Evolutionary conservation across 2,797 vertebrate species (phyloP).

Genomic region (Crenichthys baileyi): DNA sequence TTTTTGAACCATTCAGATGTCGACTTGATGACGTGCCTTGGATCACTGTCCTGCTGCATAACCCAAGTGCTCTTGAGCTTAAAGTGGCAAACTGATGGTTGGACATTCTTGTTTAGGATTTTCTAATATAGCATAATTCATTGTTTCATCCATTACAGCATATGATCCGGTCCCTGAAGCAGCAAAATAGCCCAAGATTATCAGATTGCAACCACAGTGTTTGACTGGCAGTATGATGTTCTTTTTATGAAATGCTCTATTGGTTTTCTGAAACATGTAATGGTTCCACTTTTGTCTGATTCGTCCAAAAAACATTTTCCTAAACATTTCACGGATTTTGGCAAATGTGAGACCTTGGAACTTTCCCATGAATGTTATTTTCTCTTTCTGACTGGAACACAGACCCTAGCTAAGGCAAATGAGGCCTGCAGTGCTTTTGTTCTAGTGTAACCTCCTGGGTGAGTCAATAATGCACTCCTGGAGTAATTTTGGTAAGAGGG

Average conservation of each 20-base stretch:
- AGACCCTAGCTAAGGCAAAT: no score
- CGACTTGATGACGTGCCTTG: background rate
- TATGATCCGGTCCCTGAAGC: background rate
- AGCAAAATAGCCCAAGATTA: background rate
- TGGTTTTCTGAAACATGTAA: background rate
- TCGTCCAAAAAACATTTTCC: background rate
- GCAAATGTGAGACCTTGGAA: background rate
- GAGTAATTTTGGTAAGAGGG: no score
- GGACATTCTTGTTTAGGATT: background rate
- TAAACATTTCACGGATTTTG: background rate
- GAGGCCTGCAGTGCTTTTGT: no score
- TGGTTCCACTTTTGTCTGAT: background rate
- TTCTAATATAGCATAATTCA: background rate
- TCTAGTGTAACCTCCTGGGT: no score
- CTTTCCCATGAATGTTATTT: no score
- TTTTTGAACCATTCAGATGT: background rate
- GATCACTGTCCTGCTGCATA: background rate
- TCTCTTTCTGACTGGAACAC: background rate
- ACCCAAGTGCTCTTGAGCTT: background rate
- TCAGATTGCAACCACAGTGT: background rate
- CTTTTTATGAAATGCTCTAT: background rate
- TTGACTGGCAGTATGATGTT: background rate
- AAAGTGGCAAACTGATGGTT: background rate
- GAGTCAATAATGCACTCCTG: background rate
- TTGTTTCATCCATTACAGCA: background rate